Evolutionary conservation across 2,888 invertebrate species (phyloP).

Genomic region (Archips xylosteana): DNA sequence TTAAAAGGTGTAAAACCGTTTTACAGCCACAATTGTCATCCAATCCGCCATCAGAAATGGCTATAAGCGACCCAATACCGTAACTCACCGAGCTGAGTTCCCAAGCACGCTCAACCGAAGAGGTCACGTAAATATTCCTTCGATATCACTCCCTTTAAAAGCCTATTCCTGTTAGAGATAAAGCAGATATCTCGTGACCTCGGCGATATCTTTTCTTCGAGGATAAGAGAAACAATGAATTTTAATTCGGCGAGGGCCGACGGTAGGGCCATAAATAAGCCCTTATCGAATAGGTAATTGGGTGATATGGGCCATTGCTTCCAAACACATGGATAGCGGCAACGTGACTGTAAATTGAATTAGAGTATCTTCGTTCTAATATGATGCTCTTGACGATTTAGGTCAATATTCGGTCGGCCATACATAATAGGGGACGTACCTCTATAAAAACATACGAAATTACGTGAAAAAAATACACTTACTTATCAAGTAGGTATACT

Average conservation of each 20-base stretch:
- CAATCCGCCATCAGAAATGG: constrained; percentile 58
- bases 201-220: constrained; percentile 70
- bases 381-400: constrained; percentile 45
- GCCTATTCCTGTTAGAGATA: constrained; percentile 84
- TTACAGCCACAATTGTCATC: constrained; percentile 63
- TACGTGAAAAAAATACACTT: no score
- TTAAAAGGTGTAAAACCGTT: constrained; percentile 62
- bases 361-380: constrained; percentile 56
- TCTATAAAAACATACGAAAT: no score
- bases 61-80: constrained; percentile 66
- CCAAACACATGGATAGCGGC: constrained; percentile 63
- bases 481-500: no score
- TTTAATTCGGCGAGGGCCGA: constrained; percentile 74
- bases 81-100: constrained; percentile 51
- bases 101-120: constrained; percentile 63
- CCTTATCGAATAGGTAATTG: constrained; percentile 84
- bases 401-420: not conserved
- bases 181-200: constrained; percentile 80
- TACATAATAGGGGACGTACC: not conserved
- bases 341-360: constrained; percentile 71
- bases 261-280: constrained; percentile 73
- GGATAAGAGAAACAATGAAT: constrained; percentile 84
- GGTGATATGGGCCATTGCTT: constrained; percentile 77
- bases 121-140: constrained; percentile 75
- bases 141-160: constrained; percentile 76